These are phyloP conservation scores for Syritta pipiens DNA, from an alignment of 2,888 invertebrate genomes.

Conservation along the genomic window DNA sequence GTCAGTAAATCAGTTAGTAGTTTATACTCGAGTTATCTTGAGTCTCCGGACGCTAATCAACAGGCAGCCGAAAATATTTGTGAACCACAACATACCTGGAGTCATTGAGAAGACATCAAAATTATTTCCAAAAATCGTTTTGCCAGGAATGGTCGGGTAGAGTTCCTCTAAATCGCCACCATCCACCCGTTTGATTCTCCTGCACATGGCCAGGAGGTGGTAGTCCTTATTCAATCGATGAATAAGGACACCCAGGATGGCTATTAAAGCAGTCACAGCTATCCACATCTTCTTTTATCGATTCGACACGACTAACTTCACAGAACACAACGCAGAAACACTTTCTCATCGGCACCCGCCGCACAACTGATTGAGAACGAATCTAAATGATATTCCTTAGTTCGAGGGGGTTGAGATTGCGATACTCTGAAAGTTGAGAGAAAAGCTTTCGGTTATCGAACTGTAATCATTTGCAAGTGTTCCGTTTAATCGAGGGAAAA, in stretches of 20 bases:
- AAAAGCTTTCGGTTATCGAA: slow-evolving; percentile 7
- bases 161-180: slow-evolving; percentile 72
- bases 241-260: slow-evolving; percentile 67
- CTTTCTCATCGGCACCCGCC: too few relatives aligned
- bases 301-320: not conserved
- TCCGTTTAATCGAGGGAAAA: too few relatives aligned
- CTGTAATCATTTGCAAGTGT: not conserved
- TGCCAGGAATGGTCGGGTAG: slow-evolving; percentile 72
- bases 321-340: too few relatives aligned
- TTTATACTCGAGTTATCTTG: too few relatives aligned
- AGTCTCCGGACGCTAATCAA: too few relatives aligned
- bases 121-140: slow-evolving; percentile 75
- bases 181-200: slow-evolving; percentile 73
- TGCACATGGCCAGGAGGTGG: slow-evolving; percentile 71
- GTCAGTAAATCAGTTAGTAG: not conserved
- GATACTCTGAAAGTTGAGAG: not conserved
- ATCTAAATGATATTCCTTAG: not conserved
- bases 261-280: slow-evolving; percentile 27
- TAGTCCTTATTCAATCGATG: slow-evolving; percentile 72
- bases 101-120: slow-evolving; percentile 73
- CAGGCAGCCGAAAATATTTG: too few relatives aligned
- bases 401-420: not conserved
- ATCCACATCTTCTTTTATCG: slow-evolving; percentile 34
- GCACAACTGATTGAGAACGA: not conserved
- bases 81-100: slow-evolving; percentile 73